Evolutionary conservation across 1,140 invertebrate species (phyloP).

Genomic region (Drosophila saltans): DNA sequence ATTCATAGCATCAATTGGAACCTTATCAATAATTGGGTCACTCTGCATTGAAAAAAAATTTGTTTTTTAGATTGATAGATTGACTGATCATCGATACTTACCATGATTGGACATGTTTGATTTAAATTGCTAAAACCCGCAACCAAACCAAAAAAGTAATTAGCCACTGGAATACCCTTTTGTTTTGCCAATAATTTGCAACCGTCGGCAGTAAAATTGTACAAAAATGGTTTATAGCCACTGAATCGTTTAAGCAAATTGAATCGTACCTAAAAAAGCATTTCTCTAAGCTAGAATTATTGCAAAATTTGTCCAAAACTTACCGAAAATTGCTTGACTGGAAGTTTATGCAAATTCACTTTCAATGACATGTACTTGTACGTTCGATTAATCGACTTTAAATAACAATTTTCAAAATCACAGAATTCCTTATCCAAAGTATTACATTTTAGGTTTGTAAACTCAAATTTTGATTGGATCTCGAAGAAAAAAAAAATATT

Average conservation of each 20-base stretch:
- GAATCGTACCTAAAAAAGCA: background rate
- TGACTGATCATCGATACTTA: background rate
- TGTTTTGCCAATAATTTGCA: conserved; percentile 1
- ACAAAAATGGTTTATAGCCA: conserved; percentile 23
- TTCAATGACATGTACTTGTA: conserved; percentile 9
- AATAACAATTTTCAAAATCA: conserved; percentile 6
- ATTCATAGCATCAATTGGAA: background rate
- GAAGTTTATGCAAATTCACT: conserved; percentile 1
- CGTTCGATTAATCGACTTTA: conserved; percentile 6
- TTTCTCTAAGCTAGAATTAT: background rate
- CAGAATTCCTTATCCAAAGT: background rate
- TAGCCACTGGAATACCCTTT: background rate
- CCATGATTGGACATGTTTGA: conserved; percentile 2
- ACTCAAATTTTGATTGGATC: background rate
- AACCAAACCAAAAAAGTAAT: background rate
- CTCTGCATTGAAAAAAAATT: too few relatives aligned
- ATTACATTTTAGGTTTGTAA: conserved; percentile 12
- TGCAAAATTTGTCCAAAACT: background rate
- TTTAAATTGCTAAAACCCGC: background rate
- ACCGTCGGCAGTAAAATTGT: conserved; percentile 2
- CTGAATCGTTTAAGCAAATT: background rate
- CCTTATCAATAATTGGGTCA: background rate
- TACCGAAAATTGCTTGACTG: conserved; percentile 7
- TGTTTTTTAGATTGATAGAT: too few relatives aligned
- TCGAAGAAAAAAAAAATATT: background rate